These are phyloP conservation scores for Euleptes europaea DNA, from an alignment of 2,113 vertebrate species.

Conservation along the genomic window DNA sequence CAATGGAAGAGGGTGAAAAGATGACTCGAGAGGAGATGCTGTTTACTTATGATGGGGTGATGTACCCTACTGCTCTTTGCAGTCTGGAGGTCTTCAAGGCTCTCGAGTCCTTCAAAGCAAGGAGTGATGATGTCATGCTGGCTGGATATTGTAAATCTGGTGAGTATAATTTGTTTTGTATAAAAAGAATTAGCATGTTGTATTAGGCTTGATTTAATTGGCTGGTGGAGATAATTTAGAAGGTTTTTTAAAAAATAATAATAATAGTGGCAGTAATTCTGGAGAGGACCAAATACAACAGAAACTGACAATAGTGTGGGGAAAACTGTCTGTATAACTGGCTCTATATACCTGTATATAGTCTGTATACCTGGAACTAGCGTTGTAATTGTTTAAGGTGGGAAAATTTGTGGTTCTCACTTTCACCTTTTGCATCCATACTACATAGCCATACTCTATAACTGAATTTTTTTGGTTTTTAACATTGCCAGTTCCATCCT, in stretches of 20 bases:
- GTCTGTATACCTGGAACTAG: too few relatives aligned
- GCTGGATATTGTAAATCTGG: constrained; percentile 79
- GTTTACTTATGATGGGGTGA: constrained; percentile 36
- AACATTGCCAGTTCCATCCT: too few relatives aligned
- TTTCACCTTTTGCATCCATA: background rate
- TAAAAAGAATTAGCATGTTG: background rate
- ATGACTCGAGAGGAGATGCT: constrained; percentile 4
- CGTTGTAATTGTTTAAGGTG: background rate
- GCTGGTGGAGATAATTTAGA: too few relatives aligned
- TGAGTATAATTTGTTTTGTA: constrained; percentile 48
- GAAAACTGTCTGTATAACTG: background rate
- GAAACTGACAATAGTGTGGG: background rate
- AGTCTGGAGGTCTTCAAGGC: constrained; percentile 42
- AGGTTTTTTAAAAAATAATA: too few relatives aligned
- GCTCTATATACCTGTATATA: too few relatives aligned
- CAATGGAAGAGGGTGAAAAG: background rate
- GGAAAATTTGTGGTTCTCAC: background rate
- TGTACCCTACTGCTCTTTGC: background rate
- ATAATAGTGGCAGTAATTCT: too few relatives aligned
- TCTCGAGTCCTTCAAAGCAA: constrained; percentile 52
- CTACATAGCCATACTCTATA: background rate
- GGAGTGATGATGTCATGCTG: constrained; percentile 56
- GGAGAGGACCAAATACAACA: too few relatives aligned
- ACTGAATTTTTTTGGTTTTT: background rate
- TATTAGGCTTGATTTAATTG: background rate